Evolutionary conservation across 1,140 invertebrate species (phyloP).

Genomic region (Scylla paramamosain): DNA sequence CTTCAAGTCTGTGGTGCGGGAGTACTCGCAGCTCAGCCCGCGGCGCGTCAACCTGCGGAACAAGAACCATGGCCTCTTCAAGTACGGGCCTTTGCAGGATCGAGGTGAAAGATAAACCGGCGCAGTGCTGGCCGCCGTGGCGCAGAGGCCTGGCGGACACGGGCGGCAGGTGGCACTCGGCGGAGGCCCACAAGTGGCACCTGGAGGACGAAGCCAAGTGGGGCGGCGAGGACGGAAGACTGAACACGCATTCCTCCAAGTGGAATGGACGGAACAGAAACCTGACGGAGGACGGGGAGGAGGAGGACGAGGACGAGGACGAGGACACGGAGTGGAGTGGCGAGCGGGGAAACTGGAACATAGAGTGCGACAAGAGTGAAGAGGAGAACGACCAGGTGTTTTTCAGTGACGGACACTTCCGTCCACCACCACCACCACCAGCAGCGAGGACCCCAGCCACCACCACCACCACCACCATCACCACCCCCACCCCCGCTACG

Average conservation of each 20-base stretch:
- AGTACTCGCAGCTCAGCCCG: slow-evolving; percentile 68
- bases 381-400: slow-evolving; percentile 72
- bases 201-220: slow-evolving; percentile 48
- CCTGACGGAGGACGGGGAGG: slow-evolving; percentile 41
- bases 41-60: slow-evolving; percentile 63
- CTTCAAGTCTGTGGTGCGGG: slow-evolving; percentile 59
- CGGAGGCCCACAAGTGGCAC: slow-evolving; percentile 57
- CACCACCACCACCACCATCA: background rate
- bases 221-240: slow-evolving; percentile 36
- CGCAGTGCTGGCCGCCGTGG: slow-evolving; percentile 46
- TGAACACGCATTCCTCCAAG: slow-evolving; percentile 67
- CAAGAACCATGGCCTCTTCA: slow-evolving; percentile 63
- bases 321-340: slow-evolving; percentile 37
- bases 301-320: background rate
- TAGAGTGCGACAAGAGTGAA: slow-evolving; percentile 70
- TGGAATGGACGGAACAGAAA: slow-evolving; percentile 63
- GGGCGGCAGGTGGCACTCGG: slow-evolving; percentile 40
- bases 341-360: slow-evolving; percentile 54
- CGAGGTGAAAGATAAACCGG: slow-evolving; percentile 71
- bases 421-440: too few relatives aligned
- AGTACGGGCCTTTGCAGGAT: slow-evolving; percentile 67
- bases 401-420: slow-evolving; percentile 42
- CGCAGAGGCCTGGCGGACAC: slow-evolving; percentile 48
- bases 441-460: background rate
- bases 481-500: slow-evolving; percentile 37